Evolutionary conservation across 1,140 invertebrate species (phyloP).

Genomic region (Trichonephila inaurata): DNA sequence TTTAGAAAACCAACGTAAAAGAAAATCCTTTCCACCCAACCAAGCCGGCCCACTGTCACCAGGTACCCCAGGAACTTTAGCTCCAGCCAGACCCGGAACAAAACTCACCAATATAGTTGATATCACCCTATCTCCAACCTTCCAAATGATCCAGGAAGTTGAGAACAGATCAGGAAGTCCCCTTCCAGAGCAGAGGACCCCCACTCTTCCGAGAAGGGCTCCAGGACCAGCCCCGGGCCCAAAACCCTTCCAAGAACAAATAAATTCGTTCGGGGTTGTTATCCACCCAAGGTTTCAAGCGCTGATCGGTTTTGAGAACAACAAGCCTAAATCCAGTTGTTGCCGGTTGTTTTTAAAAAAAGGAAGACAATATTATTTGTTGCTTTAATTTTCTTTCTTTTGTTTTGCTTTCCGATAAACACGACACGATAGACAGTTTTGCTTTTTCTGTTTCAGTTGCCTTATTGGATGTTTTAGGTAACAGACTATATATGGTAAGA

Average conservation of each 20-base stretch:
- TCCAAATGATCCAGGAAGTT: conserved; percentile 76
- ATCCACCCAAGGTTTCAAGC: conserved; percentile 76
- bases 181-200: background rate
- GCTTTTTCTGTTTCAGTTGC: background rate
- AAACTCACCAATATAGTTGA: conserved; percentile 73
- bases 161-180: conserved; percentile 59
- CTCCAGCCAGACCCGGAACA: conserved; percentile 51
- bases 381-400: conserved; percentile 1
- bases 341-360: background rate
- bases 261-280: conserved; percentile 64
- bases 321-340: background rate
- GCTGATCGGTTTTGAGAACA: conserved; percentile 44
- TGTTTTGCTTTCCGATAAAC: background rate
- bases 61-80: conserved; percentile 41
- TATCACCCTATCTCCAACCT: conserved; percentile 78
- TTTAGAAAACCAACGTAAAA: conserved; percentile 35
- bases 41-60: conserved; percentile 41
- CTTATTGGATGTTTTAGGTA: background rate
- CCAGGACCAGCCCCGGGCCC: background rate
- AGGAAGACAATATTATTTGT: background rate
- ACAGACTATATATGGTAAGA: background rate
- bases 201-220: conserved; percentile 3
- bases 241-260: background rate
- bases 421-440: background rate
- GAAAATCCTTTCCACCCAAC: background rate